Evolutionary conservation across 2,113 vertebrate species (phyloP).

Genomic region (Platanista minor): DNA sequence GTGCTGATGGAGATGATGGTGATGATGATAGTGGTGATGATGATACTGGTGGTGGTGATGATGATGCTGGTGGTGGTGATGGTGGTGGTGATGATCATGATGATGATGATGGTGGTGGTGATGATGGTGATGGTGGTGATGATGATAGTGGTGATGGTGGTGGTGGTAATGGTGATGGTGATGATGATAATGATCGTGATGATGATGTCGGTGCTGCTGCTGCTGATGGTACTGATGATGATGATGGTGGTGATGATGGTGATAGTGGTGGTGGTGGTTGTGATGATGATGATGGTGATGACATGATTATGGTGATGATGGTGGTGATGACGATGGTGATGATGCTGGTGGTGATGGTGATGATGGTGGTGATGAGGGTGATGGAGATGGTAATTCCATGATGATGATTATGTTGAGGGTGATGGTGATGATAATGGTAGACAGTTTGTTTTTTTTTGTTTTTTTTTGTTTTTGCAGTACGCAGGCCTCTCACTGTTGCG

Average conservation of each 20-base stretch:
- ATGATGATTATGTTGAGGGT: no score
- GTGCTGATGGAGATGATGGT: accelerated
- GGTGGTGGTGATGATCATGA: accelerated
- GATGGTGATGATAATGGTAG: no score
- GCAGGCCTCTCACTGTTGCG: no score
- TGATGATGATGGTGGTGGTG: background rate
- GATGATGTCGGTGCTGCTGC: background rate
- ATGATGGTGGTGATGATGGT: no score
- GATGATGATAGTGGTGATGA: background rate
- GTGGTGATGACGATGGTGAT: background rate
- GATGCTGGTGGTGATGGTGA: accelerated
- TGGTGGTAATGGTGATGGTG: background rate
- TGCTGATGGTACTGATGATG: no score
- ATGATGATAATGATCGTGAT: accelerated
- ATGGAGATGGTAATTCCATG: background rate
- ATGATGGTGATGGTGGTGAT: accelerated
- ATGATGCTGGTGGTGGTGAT: accelerated
- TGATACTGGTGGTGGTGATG: background rate
- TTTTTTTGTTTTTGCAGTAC: no score
- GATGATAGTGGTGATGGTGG: accelerated
- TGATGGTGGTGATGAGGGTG: background rate
- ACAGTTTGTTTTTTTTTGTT: no score
- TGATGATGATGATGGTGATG: accelerated
- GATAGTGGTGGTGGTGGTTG: accelerated
- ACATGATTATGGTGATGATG: accelerated